Base-by-base conservation (phyloP, 2,797 vertebrate genomes). In the Neoniphon sammara region DNA sequence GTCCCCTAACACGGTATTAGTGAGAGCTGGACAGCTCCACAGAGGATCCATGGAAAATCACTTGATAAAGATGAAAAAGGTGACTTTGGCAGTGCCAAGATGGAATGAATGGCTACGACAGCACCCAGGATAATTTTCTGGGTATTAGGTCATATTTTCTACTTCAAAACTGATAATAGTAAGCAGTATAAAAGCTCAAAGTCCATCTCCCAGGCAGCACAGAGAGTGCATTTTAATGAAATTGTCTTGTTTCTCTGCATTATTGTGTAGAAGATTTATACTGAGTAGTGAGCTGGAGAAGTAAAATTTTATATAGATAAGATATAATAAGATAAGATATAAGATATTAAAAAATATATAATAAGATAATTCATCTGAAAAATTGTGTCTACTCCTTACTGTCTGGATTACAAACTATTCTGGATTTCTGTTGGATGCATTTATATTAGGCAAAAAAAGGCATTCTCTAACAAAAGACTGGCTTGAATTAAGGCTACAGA, bases 211-310 rank as follows among this genome's bases (percentile, higher is more conserved):
- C 1, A 63, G 47, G 58, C 27, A 54, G 52, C 9, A 52, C 30
- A 50, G 21, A 75, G 62, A 84, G 78, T 59, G 69, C 10, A 62
- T 66, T 80, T 36, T 73, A 74, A 82, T 80, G 21, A 75, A 60
- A 17, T 52, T 56, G 18, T 83, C 27, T 55, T 67, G 12, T 68
- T 79, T 70, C 17, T 65, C 39, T 12, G 39, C 11, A 42, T 42
- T 42, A 2, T 31, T 23, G 53, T 36, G 47, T 17, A n/a, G 34
- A 2, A 67, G 31, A 66, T 57, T 27, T 27, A 27, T 27, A 27
- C 4, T 27, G 25, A 27, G 25, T 27, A 2, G 25, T 27, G 25
- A 27, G 25, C 4, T 27, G 25, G 25, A 27, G 25, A 27, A 27
- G 4, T 27, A 27, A 76, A n/a, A 1, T 57, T 52, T 53, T 67